Conservation (phyloP, 2,113 vertebrate species). For the Sphaerodactylus townsendi region DNA sequence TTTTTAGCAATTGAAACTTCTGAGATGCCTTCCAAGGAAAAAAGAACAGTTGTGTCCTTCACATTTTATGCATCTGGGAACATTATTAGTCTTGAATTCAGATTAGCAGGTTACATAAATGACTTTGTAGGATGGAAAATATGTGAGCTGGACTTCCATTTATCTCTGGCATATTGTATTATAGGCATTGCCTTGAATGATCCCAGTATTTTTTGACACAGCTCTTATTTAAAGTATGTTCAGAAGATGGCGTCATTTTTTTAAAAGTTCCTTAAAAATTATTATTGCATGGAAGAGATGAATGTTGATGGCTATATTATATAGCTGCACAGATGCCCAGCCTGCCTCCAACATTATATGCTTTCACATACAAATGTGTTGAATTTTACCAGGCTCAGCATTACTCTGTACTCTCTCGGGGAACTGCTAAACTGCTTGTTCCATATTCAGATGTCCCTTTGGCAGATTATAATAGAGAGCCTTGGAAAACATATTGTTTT, state of each 20-base stretch:
- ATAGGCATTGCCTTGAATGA: not conserved
- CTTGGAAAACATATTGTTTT: slow-evolving; percentile 62
- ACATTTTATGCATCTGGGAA: too few relatives aligned
- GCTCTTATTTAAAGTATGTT: slow-evolving; percentile 55
- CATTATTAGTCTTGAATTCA: too few relatives aligned
- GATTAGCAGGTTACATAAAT: too few relatives aligned
- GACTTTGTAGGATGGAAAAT: too few relatives aligned
- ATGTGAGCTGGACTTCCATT: too few relatives aligned
- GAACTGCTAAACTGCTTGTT: slow-evolving; percentile 51
- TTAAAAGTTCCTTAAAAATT: slow-evolving; percentile 22
- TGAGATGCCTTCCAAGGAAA: too few relatives aligned
- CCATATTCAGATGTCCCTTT: slow-evolving; percentile 56
- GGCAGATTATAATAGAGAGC: slow-evolving; percentile 55
- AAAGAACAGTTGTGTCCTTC: too few relatives aligned
- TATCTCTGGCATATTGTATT: not conserved
- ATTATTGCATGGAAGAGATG: slow-evolving; percentile 55
- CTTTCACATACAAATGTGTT: slow-evolving; percentile 22
- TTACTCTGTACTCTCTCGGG: slow-evolving; percentile 44
- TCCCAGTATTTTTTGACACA: slow-evolving; percentile 38
- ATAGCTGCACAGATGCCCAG: slow-evolving; percentile 1
- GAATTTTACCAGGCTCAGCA: slow-evolving; percentile 53
- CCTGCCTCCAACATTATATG: slow-evolving; percentile 25
- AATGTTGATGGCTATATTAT: slow-evolving; percentile 52
- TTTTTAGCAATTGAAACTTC: too few relatives aligned
- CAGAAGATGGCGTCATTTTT: not conserved